phyloP scores from a whole-genome alignment of 1,140 invertebrate species.

The Phenacoccus solenopsis region DNA sequence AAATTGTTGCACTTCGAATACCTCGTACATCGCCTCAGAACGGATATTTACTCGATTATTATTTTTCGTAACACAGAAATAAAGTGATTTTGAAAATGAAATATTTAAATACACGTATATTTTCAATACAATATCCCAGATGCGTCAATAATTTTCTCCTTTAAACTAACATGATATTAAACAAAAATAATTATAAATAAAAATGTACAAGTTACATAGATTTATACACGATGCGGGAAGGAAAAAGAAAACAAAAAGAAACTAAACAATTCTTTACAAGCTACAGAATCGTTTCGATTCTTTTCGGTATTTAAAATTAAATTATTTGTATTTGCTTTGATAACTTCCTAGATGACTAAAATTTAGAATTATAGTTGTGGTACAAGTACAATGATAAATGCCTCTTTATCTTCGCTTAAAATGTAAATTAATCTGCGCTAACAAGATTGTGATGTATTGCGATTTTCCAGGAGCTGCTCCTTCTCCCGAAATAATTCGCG shows the following conservation, averaged over 20 bases:
- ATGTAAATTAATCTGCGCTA: no score
- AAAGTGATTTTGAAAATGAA: not conserved
- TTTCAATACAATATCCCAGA: not conserved
- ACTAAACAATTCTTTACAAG: not conserved
- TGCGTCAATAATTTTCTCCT: not conserved
- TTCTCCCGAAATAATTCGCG: no score
- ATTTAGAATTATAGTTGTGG: no score
- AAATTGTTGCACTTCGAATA: not conserved
- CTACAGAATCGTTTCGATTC: not conserved
- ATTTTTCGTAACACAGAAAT: no score
- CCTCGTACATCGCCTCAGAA: not conserved
- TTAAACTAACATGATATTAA: not conserved
- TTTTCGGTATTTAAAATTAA: not conserved
- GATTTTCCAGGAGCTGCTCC: no score
- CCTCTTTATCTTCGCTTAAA: no score
- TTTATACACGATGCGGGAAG: not conserved
- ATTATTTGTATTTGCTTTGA: no score
- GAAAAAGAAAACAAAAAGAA: not conserved
- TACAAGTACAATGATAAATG: no score
- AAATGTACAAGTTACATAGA: not conserved
- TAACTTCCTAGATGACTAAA: no score
- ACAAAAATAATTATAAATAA: not conserved
- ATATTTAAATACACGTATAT: not conserved
- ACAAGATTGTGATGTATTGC: no score
- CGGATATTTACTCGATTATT: not conserved